Percentiles rank a stretch among this genome's conserved stretches.
phyloP scores from a whole-genome alignment of 2,888 invertebrate genomes.

The Ryuthela nishihirai region DNA sequence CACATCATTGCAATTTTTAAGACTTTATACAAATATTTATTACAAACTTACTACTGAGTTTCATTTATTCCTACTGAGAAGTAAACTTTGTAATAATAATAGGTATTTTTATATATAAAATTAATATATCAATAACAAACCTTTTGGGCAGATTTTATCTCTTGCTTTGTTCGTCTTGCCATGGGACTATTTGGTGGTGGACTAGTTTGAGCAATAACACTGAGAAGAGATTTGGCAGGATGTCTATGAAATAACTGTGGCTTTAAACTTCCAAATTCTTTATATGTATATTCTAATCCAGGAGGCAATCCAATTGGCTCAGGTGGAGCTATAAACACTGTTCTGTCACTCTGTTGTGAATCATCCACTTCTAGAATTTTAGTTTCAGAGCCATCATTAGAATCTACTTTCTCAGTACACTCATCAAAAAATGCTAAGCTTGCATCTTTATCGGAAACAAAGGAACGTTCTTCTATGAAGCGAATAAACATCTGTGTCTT shows the following conservation, averaged over 20 bases:
- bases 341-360: conserved; percentile 72
- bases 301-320: conserved; percentile 59
- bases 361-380: conserved; percentile 76
- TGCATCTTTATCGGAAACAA: conserved; percentile 96
- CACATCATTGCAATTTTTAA: too few relatives aligned
- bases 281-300: conserved; percentile 47
- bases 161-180: conserved; percentile 90
- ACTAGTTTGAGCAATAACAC: conserved; percentile 48
- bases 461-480: conserved; percentile 97
- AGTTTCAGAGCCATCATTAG: conserved; percentile 28
- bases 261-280: conserved; percentile 51
- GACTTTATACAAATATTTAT: too few relatives aligned
- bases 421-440: conserved; percentile 96
- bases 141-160: conserved; percentile 87
- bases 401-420: conserved; percentile 70
- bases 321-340: conserved; percentile 92
- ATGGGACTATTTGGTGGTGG: conserved; percentile 78
- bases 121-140: conserved; percentile 49
- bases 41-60: too few relatives aligned
- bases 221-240: conserved; percentile 44
- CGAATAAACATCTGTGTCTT: conserved; percentile 96
- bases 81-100: too few relatives aligned
- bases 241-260: conserved; percentile 51
- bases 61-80: too few relatives aligned
- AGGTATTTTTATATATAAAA: too few relatives aligned